These are phyloP conservation scores for Remorina albescens DNA, from an alignment of 2,797 vertebrate genomes.

Conservation along the genomic window DNA sequence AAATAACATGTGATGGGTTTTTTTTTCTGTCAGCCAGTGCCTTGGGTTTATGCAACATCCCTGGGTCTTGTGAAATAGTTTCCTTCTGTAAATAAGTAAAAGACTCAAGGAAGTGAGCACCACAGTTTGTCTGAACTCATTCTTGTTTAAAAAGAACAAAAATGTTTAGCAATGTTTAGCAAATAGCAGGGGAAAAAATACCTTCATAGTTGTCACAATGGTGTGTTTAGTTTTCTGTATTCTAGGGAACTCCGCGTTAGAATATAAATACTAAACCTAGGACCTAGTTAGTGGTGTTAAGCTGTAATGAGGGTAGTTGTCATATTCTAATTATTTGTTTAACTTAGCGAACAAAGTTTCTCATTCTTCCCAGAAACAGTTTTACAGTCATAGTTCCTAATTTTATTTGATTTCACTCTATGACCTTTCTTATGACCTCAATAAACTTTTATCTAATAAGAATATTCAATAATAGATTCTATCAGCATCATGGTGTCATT, in stretches of 20 bases:
- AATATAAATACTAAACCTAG: conserved; percentile 15
- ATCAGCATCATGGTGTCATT: not conserved
- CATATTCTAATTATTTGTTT: not conserved
- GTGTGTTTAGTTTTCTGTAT: not conserved
- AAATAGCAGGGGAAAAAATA: too few species aligned
- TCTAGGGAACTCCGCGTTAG: not conserved
- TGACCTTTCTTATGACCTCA: too few species aligned
- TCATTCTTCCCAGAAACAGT: not conserved
- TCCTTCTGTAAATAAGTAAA: conserved; percentile 77
- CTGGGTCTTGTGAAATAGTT: conserved; percentile 70
- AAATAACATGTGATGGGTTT: conserved; percentile 79
- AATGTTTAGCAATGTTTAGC: conserved; percentile 36
- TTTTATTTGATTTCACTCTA: not conserved
- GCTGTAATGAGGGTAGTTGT: not conserved
- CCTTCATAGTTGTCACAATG: not conserved
- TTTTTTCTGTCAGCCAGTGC: conserved; percentile 66
- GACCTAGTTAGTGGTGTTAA: not conserved
- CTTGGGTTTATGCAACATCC: conserved; percentile 74
- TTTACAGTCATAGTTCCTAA: not conserved
- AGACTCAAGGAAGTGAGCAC: conserved; percentile 38
- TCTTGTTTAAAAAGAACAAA: conserved; percentile 57
- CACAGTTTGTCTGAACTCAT: conserved; percentile 57
- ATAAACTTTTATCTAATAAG: not conserved
- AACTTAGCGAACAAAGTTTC: conserved; percentile 6
- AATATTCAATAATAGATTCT: not conserved